These are phyloP conservation scores for Oligia fasciuncula DNA, from an alignment of 2,888 invertebrate genomes.

Conservation along the genomic window DNA sequence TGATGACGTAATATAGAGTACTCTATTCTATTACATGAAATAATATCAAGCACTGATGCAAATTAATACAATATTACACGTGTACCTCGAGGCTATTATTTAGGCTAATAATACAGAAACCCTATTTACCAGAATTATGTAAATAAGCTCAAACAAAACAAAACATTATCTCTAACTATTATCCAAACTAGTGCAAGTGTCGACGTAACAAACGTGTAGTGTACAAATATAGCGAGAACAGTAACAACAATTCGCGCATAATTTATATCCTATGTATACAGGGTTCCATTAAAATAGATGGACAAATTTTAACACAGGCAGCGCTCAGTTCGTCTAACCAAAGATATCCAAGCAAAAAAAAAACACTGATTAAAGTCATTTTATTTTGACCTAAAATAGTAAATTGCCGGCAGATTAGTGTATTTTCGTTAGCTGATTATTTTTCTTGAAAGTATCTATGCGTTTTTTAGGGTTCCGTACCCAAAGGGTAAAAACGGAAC, in stretches of 20 bases:
- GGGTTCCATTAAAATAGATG: too few species aligned
- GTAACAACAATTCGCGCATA: slow-evolving; percentile 21
- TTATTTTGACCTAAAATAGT: too few species aligned
- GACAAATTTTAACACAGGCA: too few species aligned
- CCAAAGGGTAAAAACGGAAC: too few species aligned
- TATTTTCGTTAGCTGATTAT: too few species aligned
- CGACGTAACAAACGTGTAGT: slow-evolving; percentile 18
- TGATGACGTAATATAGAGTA: not conserved
- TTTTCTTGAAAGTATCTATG: too few species aligned
- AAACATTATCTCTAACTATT: slow-evolving; percentile 29
- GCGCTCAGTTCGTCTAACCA: too few species aligned
- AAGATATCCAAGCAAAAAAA: too few species aligned
- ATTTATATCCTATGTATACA: not conserved
- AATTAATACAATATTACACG: slow-evolving; percentile 18
- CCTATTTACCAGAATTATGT: slow-evolving; percentile 24
- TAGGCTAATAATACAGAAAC: slow-evolving; percentile 19
- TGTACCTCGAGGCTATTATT: slow-evolving; percentile 18
- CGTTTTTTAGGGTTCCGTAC: too few species aligned
- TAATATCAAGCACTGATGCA: not conserved
- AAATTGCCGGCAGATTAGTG: too few species aligned
- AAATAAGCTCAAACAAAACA: slow-evolving; percentile 27
- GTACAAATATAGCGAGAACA: slow-evolving; percentile 23
- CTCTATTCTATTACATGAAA: not conserved
- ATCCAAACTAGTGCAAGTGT: slow-evolving; percentile 28
- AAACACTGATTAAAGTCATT: too few species aligned